A percentile compares a stretch with the other conserved stretches of the same genome.
Evolutionary conservation across 1,140 invertebrate genomes (phyloP).

Genomic region (Dermatophagoides farinae): DNA sequence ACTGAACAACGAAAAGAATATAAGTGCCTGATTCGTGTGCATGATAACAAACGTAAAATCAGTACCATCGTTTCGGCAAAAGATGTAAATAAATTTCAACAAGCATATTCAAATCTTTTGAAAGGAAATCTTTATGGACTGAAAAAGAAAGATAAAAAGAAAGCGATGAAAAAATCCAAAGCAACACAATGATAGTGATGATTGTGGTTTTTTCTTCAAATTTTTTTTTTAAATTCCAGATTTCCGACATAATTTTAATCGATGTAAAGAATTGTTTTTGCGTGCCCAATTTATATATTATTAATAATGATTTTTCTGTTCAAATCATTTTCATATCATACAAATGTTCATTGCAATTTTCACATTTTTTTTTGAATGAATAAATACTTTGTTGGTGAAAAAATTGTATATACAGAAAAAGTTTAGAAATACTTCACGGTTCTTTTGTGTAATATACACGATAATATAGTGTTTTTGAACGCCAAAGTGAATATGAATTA

Average conservation of each 20-base stretch:
- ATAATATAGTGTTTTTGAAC: conserved; percentile 96
- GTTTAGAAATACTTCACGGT: neutral
- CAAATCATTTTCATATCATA: too few relatives aligned
- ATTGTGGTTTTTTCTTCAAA: neutral
- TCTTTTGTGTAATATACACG: conserved; percentile 74
- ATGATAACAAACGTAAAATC: conserved; percentile 11
- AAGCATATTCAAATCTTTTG: conserved; percentile 14
- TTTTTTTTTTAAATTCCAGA: neutral
- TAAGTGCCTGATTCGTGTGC: conserved; percentile 14
- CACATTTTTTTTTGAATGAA: too few relatives aligned
- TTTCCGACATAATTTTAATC: too few relatives aligned
- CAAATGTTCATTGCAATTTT: too few relatives aligned
- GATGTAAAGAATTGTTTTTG: neutral
- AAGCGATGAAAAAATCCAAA: conserved; percentile 3
- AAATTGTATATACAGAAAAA: neutral
- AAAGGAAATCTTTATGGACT: conserved; percentile 14
- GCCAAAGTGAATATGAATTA: conserved; percentile 96
- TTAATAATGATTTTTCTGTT: too few relatives aligned
- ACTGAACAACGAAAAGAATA: neutral
- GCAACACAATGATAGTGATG: conserved; percentile 7
- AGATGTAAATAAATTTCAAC: conserved; percentile 17
- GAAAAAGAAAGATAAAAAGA: conserved; percentile 15
- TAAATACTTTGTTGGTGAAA: too few relatives aligned
- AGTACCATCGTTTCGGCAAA: conserved; percentile 11
- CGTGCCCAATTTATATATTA: neutral